A percentile compares a stretch with the other conserved stretches of the same genome.
Evolutionary conservation across 1,140 invertebrate species (phyloP).

Genomic region (Euwallacea fornicatus): DNA sequence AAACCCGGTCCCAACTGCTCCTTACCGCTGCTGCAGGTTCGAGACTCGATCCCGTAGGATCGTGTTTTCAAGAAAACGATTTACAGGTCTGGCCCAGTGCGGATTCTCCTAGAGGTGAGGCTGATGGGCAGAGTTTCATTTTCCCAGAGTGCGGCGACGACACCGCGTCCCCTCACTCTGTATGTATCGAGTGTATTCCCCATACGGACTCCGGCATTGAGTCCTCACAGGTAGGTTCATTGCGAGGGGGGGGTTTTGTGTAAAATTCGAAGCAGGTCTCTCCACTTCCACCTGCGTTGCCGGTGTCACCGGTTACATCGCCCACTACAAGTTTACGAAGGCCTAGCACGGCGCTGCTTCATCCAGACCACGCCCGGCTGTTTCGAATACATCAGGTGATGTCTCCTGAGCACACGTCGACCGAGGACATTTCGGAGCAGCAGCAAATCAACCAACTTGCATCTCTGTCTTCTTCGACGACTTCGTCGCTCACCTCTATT

Average conservation of each 20-base stretch:
- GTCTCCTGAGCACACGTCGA: conserved; percentile 57
- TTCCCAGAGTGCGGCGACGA: conserved; percentile 61
- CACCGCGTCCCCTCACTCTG: conserved; percentile 49
- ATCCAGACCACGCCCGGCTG: conserved; percentile 69
- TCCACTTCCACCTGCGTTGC: conserved; percentile 60
- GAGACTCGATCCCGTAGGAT: background rate
- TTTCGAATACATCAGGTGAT: conserved; percentile 58
- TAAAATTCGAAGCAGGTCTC: conserved; percentile 57
- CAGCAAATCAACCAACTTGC: conserved; percentile 52
- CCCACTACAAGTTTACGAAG: conserved; percentile 57
- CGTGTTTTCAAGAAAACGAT: background rate
- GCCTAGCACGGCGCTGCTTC: conserved; percentile 62
- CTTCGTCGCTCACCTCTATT: conserved; percentile 60
- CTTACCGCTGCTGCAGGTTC: conserved; percentile 64
- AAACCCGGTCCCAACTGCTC: conserved; percentile 56
- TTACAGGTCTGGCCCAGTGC: conserved; percentile 59
- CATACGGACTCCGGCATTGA: conserved; percentile 67
- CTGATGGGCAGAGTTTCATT: conserved; percentile 68
- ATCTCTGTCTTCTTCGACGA: conserved; percentile 59
- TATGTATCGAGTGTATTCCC: conserved; percentile 52
- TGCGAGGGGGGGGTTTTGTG: background rate
- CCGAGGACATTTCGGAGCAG: conserved; percentile 55
- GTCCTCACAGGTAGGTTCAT: conserved; percentile 62
- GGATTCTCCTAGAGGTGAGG: conserved; percentile 69
- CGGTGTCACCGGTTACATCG: conserved; percentile 51